phyloP scores from a whole-genome alignment of 2,888 invertebrate species.

The Eupithecia subumbrata region DNA sequence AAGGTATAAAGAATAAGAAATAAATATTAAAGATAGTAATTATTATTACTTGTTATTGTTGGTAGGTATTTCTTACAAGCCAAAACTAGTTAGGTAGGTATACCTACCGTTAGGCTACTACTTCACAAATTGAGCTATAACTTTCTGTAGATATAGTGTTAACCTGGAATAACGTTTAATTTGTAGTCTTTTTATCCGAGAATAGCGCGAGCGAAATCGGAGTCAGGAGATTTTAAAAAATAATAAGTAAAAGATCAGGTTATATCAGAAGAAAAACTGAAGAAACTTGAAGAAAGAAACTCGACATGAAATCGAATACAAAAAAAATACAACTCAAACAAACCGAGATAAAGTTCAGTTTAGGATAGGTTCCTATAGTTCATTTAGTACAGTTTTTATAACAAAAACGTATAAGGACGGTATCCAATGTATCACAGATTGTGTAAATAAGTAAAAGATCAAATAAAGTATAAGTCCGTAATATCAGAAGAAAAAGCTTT shows the following conservation, averaged over 20 bases:
- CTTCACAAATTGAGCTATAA: too few relatives aligned
- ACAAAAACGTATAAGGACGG: not conserved
- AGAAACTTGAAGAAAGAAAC: not conserved
- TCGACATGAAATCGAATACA: not conserved
- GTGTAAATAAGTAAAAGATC: not conserved
- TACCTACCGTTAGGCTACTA: too few relatives aligned
- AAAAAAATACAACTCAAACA: not conserved
- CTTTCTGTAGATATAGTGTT: not conserved
- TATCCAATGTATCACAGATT: constrained; percentile 2
- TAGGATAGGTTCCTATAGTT: not conserved
- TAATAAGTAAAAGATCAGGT: not conserved
- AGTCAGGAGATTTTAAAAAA: not conserved
- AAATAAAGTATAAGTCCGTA: not conserved
- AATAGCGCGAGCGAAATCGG: not conserved
- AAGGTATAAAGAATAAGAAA: too few relatives aligned
- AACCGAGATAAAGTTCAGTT: not conserved
- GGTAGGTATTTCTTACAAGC: too few relatives aligned
- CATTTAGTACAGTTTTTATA: too few relatives aligned
- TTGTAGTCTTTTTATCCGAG: not conserved
- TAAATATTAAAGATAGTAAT: too few relatives aligned
- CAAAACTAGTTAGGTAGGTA: too few relatives aligned
- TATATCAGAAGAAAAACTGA: not conserved
- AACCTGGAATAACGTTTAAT: not conserved
- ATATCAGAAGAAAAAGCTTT: not conserved
- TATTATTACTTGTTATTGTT: too few relatives aligned